Evolutionary conservation across 2,888 invertebrate genomes (phyloP).

Genomic region (Dioctria rufipes): DNA sequence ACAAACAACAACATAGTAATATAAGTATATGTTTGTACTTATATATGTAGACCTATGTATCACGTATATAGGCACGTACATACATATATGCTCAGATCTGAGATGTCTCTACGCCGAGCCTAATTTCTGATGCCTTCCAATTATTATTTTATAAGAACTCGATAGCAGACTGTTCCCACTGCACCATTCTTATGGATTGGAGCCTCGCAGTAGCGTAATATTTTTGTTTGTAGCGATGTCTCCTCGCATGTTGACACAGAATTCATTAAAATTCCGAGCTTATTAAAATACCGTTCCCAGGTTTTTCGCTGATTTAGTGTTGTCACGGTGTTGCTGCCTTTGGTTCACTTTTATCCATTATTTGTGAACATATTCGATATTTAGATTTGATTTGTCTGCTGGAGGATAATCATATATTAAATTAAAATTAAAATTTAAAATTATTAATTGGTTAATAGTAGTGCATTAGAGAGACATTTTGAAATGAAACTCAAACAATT

Average conservation of each 20-base stretch:
- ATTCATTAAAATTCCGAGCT: slow-evolving; percentile 44
- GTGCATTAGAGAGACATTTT: too few species aligned
- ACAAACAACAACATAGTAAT: neutral
- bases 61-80: too few species aligned
- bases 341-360: too few species aligned
- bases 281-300: slow-evolving; percentile 48
- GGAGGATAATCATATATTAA: too few species aligned
- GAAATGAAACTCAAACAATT: too few species aligned
- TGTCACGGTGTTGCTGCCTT: too few species aligned
- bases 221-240: slow-evolving; percentile 29
- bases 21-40: neutral
- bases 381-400: too few species aligned
- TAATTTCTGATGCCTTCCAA: slow-evolving; percentile 41
- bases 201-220: neutral
- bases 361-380: too few species aligned
- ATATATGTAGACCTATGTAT: neutral
- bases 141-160: slow-evolving; percentile 45
- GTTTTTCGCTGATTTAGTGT: slow-evolving; percentile 36
- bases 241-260: slow-evolving; percentile 41
- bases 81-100: too few species aligned
- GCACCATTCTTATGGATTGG: slow-evolving; percentile 1
- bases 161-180: slow-evolving; percentile 25
- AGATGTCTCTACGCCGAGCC: slow-evolving; percentile 1
- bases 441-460: too few species aligned
- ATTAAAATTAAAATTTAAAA: too few species aligned